Percentiles rank a stretch among this genome's conserved stretches.
These are phyloP conservation scores for Synaphobranchus kaupii DNA, from an alignment of 2,797 vertebrate genomes.

Conservation along the genomic window DNA sequence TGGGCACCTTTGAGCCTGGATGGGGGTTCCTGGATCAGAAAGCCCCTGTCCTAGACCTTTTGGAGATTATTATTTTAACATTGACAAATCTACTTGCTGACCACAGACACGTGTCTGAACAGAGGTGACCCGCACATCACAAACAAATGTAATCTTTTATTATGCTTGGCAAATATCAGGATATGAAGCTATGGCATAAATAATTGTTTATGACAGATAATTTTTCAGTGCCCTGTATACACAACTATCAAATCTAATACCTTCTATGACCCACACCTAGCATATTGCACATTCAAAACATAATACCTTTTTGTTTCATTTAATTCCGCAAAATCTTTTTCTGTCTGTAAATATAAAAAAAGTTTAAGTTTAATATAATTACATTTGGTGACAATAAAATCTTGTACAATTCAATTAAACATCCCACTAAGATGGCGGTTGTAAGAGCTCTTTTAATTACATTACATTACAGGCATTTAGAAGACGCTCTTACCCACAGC, in stretches of 20 bases:
- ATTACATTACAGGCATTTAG: no score
- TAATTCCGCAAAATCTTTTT: not conserved
- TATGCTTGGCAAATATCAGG: not conserved
- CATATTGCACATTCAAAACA: not conserved
- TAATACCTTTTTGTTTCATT: not conserved
- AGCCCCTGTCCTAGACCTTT: not conserved
- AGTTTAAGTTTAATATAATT: not conserved
- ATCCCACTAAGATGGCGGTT: no score
- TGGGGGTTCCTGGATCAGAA: no score
- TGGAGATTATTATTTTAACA: no score
- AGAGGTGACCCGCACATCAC: not conserved
- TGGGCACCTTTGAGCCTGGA: no score
- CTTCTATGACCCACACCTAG: not conserved
- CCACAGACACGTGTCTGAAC: not conserved
- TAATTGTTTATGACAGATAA: not conserved
- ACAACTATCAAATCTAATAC: not conserved
- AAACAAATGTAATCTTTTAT: conserved; percentile 6
- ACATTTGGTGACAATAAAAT: no score
- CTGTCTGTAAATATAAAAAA: not conserved
- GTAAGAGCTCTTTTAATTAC: no score
- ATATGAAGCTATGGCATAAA: not conserved
- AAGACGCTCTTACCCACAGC: no score
- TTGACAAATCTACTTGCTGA: not conserved
- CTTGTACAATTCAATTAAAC: not conserved
- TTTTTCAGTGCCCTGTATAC: not conserved